Base-by-base conservation (phyloP, 92 coral and sea anemone species). In the Epizoanthus scotinus region DNA sequence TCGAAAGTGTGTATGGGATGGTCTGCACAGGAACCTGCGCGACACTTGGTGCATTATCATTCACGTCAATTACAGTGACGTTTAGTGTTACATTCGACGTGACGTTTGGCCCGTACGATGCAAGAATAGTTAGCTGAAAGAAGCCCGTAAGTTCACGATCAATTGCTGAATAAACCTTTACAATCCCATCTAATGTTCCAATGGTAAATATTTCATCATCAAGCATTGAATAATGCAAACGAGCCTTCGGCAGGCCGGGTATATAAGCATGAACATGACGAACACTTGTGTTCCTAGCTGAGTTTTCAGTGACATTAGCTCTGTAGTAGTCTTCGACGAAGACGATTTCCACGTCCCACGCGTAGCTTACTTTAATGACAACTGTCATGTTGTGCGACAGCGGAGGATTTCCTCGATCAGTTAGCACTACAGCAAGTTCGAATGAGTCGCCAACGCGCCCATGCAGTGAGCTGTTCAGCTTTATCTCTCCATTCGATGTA, bases 11-110 rank as follows among this genome's bases (percentile, higher is more conserved):
- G 65, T 75, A 72, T 62, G 78, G 83, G 21, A 86, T 58, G n/a
- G 53, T 67, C 53, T 71, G n/a, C 63, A 60, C 56, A 52, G 79
- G 79, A 3, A 82, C 26, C 5, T 22, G 73, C 5, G 55, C 63
- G 53, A 82, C 71, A 67, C 67, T 42, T 42, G 90, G 90, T 2
- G 77, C 78, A 61, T 86, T 86, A 53, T 86, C 90, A 67, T 86
- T 86, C 62, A 59, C 28, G 65, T 87, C 87, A 18, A 83, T 14
- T 54, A 83, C 84, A 3, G 87, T 87, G 81, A 83, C 24, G 47
- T 83, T 87, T 5, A 87, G 18, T 5, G 84, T 83, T 52, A 77
- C 87, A 63, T 87, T 87, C 15, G 90, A 57, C 49, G 88, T 87
- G 40, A 83, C 78, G 78, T 87, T 87, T 19, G 61, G 72, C 24